Conservation (phyloP, 92 coral and sea anemone genomes). For the Parazoanthus darwini region DNA sequence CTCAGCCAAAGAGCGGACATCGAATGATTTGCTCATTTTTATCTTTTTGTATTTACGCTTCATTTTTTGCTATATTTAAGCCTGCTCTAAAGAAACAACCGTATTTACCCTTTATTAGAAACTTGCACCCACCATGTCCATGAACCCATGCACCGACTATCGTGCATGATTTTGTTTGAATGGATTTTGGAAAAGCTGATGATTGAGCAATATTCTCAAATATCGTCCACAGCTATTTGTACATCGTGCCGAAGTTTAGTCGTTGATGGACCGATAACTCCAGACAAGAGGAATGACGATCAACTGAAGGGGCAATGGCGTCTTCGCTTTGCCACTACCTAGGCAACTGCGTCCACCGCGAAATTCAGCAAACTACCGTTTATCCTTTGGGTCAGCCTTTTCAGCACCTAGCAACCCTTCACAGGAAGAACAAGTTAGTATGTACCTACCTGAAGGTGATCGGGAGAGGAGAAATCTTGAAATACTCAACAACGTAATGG, state of each 20-base stretch:
- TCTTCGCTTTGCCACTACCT: conserved; percentile 23
- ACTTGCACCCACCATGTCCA: background rate
- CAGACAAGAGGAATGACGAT: background rate
- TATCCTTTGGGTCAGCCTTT: conserved; percentile 56
- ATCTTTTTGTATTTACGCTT: too few species aligned
- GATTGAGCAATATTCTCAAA: background rate
- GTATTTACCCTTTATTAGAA: background rate
- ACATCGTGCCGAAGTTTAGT: conserved; percentile 12
- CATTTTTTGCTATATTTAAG: too few species aligned
- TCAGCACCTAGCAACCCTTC: conserved; percentile 59
- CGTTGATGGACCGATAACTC: conserved; percentile 7
- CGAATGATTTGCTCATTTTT: too few species aligned
- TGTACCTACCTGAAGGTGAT: conserved; percentile 58
- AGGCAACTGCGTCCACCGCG: conserved; percentile 43
- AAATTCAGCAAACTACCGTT: conserved; percentile 29
- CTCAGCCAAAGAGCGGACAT: too few species aligned
- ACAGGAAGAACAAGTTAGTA: conserved; percentile 53
- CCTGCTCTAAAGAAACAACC: too few species aligned
- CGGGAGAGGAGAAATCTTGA: conserved; percentile 48
- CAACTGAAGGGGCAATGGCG: background rate
- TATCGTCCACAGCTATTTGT: conserved; percentile 12
- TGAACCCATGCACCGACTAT: background rate
- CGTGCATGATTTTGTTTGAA: background rate
- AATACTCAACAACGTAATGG: conserved; percentile 44
- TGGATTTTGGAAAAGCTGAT: background rate